These are phyloP conservation scores for Morelia viridis DNA, from an alignment of 2,797 vertebrate species.

Conservation along the genomic window DNA sequence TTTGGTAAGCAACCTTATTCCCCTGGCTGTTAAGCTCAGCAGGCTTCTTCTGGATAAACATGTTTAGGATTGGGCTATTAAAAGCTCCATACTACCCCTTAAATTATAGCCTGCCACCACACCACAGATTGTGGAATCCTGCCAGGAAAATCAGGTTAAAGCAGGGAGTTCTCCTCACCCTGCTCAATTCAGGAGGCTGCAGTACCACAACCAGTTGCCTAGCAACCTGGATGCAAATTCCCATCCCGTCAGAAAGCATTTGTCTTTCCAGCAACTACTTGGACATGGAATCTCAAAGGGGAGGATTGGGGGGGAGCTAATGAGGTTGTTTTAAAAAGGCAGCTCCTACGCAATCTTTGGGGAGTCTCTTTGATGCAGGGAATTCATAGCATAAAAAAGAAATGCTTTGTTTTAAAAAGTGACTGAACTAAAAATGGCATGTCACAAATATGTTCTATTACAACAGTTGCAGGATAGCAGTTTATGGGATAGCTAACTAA, in stretches of 20 bases:
- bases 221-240: conserved; percentile 66
- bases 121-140: not conserved
- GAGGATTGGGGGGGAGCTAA: conserved; percentile 24
- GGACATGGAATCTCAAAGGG: conserved; percentile 3
- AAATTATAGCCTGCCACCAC: not conserved
- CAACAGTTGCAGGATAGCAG: not conserved
- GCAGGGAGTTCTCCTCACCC: not conserved
- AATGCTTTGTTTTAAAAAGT: not conserved
- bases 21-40: not conserved
- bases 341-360: not conserved
- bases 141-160: not conserved
- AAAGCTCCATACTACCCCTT: not conserved
- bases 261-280: conserved; percentile 33
- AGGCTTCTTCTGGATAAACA: not conserved
- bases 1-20: not conserved
- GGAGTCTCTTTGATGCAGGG: not conserved
- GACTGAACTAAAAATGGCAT: not conserved
- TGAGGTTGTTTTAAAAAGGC: conserved; percentile 24
- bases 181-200: conserved; percentile 48
- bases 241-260: conserved; percentile 56
- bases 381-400: not conserved
- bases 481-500: not conserved
- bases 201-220: conserved; percentile 58
- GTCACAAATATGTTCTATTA: not conserved
- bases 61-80: not conserved